Conservation (phyloP, 2,888 invertebrate genomes). For the Chromoteleia sp. region DNA sequence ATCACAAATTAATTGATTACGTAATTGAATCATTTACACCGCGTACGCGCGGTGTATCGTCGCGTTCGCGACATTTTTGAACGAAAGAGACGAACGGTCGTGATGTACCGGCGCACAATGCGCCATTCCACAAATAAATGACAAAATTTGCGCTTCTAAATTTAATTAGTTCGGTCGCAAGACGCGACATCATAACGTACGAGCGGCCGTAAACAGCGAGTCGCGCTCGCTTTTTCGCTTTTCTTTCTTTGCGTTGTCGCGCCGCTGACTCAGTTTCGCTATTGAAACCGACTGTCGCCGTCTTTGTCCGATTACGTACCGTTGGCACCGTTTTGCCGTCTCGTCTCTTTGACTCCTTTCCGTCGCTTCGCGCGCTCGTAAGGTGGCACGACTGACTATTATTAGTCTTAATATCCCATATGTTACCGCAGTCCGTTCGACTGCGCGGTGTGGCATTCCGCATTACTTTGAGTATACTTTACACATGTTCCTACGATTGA, state of each 20-base stretch:
- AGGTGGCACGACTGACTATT: conserved; percentile 77
- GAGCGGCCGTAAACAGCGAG: conserved; percentile 63
- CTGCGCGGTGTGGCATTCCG: conserved; percentile 57
- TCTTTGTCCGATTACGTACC: conserved; percentile 48
- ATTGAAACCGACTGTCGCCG: conserved; percentile 16
- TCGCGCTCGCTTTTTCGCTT: conserved; percentile 33
- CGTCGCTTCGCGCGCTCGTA: conserved; percentile 51
- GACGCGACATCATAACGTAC: conserved; percentile 66
- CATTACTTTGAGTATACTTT: conserved; percentile 54
- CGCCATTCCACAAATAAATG: conserved; percentile 53
- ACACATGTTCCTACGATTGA: conserved; percentile 58
- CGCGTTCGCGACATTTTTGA: conserved; percentile 16
- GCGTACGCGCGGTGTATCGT: background rate
- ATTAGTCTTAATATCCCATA: conserved; percentile 83
- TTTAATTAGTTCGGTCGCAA: conserved; percentile 65
- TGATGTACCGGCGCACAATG: conserved; percentile 13
- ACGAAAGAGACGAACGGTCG: conserved; percentile 21
- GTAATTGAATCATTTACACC: background rate
- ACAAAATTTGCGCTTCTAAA: conserved; percentile 54
- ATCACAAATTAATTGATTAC: background rate
- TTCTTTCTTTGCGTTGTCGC: conserved; percentile 57
- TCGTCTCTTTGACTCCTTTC: conserved; percentile 53
- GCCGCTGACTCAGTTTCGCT: conserved; percentile 50
- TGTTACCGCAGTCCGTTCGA: conserved; percentile 74
- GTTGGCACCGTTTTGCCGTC: conserved; percentile 46